These are phyloP conservation scores for Neomorphus geoffroyi DNA, from an alignment of 2,797 vertebrate species.

Conservation along the genomic window DNA sequence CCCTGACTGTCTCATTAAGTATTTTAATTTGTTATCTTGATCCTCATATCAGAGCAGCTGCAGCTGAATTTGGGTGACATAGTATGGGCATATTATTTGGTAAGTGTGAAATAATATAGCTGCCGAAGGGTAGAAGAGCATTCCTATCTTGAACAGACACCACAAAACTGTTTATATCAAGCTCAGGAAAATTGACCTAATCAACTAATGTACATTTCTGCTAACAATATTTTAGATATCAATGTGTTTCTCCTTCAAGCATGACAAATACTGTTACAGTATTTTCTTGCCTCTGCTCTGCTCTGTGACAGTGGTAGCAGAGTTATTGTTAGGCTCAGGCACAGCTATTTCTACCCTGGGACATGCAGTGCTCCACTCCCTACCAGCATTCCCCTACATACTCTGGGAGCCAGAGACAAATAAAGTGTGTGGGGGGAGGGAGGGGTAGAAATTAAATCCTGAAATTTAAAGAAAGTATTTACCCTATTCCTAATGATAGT, in stretches of 20 bases:
- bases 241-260: constrained; percentile 34
- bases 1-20: background rate
- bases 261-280: constrained; percentile 44
- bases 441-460: background rate
- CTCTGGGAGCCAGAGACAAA: background rate
- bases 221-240: constrained; percentile 24
- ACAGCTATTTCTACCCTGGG: constrained; percentile 32
- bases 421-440: background rate
- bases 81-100: background rate
- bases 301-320: background rate
- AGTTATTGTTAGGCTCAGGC: constrained; percentile 22
- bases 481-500: background rate
- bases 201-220: constrained; percentile 40
- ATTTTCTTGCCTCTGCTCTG: constrained; percentile 20
- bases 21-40: constrained; percentile 54
- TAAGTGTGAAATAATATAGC: constrained; percentile 50
- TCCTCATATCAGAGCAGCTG: background rate
- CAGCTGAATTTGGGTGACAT: constrained; percentile 21
- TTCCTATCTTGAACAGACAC: constrained; percentile 10
- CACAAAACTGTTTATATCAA: background rate
- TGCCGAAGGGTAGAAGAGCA: background rate
- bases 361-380: background rate
- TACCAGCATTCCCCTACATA: background rate
- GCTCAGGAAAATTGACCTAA: constrained; percentile 44
- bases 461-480: background rate